These are phyloP conservation scores for Hypolimnas misippus DNA, from an alignment of 2,888 invertebrate genomes.

Conservation along the genomic window DNA sequence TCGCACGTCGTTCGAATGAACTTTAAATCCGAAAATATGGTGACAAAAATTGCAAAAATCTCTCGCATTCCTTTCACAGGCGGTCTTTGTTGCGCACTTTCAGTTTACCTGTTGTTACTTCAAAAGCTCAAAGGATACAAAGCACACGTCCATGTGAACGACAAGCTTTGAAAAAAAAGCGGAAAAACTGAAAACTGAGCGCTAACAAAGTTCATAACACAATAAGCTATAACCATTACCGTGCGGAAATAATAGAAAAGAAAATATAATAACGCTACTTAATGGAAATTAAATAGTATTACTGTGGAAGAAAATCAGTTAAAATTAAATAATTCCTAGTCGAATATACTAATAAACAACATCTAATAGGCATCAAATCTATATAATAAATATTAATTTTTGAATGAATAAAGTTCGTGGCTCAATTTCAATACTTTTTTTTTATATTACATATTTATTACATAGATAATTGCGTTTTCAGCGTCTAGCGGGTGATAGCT, in stretches of 20 bases:
- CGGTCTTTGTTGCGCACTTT: not conserved
- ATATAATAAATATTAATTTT: not conserved
- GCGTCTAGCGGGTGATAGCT: constrained; percentile 30
- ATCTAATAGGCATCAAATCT: not conserved
- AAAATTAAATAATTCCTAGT: no score
- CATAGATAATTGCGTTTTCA: constrained; percentile 3
- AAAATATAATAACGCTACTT: not conserved
- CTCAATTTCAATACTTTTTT: no score
- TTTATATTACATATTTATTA: no score
- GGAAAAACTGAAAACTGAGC: not conserved
- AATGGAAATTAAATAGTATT: no score
- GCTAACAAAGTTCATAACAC: not conserved
- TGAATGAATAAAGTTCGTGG: not conserved
- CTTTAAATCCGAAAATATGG: not conserved
- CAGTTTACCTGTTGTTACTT: constrained; percentile 3
- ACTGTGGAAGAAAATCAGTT: no score
- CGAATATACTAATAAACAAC: no score
- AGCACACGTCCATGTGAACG: not conserved
- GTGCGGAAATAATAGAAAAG: not conserved
- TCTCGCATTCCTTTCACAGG: not conserved
- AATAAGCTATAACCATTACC: not conserved
- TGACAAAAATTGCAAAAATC: not conserved
- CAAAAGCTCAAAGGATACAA: constrained; percentile 5
- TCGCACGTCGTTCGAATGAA: not conserved
- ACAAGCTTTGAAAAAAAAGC: not conserved